Base-by-base conservation (phyloP, 2,113 vertebrate species). In the Neogale vison region DNA sequence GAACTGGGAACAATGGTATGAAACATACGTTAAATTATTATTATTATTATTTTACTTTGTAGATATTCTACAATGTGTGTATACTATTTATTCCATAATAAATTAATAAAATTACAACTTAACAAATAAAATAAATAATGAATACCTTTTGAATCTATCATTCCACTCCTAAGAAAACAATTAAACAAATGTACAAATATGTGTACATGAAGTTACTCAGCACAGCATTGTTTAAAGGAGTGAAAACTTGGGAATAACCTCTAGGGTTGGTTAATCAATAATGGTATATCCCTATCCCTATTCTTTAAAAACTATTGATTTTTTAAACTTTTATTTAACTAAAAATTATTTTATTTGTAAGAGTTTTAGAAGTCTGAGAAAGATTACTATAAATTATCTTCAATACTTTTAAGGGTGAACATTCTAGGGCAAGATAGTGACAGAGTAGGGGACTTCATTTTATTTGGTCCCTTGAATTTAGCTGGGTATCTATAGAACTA, bases 301-400 rank as follows among this genome's bases (percentile, higher is more conserved):
- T 12, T 74, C 14, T 88, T 86, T 34, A 74, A 42, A 80, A 74
- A 82, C 23, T 55, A 31, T 34, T 84, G 65, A 42, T 87, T 79
- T 97, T 67, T 92, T 50, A 12, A 72, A 69, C 52, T 39, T 93
- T 93, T 89, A 65, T 84, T 18, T 92, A 69, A 50, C 23, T 76
- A 39, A 23, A 97, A 74, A 87, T 90, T 93, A 23, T 92, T 59
- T 82, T 85, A 82, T 65, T 92, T 94, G 18, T 31, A 88, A 86
- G 52, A n/a, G 18, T 93, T 93, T 93, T 92, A 84, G 39, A 93
- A 74, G 82, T 83, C 26, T 85, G 45, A 92, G 80, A 76, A 79
- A 93, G 83, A 52, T 63, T 39, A 39, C 14, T 80, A 11, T 29
- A 59, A 59, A 50, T 52, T 57, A 23, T 29, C 39, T 92, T 93